Evolutionary conservation across 2,888 invertebrate genomes (phyloP).

Genomic region (Hyposoter didymator): DNA sequence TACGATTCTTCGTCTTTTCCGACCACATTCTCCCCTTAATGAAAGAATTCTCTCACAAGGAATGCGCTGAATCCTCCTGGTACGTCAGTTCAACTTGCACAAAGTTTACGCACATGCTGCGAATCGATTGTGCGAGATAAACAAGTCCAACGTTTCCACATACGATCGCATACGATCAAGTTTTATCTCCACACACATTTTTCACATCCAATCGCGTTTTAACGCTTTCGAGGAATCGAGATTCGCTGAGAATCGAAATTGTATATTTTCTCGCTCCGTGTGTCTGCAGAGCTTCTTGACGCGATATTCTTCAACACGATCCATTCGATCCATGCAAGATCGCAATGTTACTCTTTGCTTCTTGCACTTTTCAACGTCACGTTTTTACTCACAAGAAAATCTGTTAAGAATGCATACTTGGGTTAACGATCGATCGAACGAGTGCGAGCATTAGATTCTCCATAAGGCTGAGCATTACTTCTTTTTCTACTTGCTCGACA

Average conservation of each 20-base stretch:
- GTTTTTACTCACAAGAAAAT: conserved; percentile 12
- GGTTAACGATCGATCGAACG: conserved; percentile 50
- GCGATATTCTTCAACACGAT: conserved; percentile 2
- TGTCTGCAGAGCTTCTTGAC: neutral
- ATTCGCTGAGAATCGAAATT: neutral
- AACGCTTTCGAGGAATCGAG: conserved; percentile 59
- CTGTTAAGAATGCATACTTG: conserved; percentile 43
- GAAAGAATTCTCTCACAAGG: conserved; percentile 48
- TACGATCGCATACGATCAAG: conserved; percentile 21
- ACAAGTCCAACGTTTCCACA: conserved; percentile 14
- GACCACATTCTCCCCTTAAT: conserved; percentile 49
- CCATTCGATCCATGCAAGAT: conserved; percentile 19
- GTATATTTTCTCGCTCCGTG: conserved; percentile 24
- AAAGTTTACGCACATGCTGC: conserved; percentile 21
- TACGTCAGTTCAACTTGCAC: conserved; percentile 31
- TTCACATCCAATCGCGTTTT: conserved; percentile 51
- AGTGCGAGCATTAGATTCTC: conserved; percentile 12
- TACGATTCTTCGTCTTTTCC: conserved; percentile 52
- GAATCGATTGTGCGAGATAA: neutral
- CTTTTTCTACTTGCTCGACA: conserved; percentile 23
- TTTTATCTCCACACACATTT: conserved; percentile 11
- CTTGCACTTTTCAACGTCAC: neutral
- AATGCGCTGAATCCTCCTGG: conserved; percentile 43
- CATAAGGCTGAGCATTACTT: conserved; percentile 31
- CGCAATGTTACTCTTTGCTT: conserved; percentile 22